These are phyloP conservation scores for Drymonia ruficornis DNA, from an alignment of 2,888 invertebrate genomes.

Conservation along the genomic window DNA sequence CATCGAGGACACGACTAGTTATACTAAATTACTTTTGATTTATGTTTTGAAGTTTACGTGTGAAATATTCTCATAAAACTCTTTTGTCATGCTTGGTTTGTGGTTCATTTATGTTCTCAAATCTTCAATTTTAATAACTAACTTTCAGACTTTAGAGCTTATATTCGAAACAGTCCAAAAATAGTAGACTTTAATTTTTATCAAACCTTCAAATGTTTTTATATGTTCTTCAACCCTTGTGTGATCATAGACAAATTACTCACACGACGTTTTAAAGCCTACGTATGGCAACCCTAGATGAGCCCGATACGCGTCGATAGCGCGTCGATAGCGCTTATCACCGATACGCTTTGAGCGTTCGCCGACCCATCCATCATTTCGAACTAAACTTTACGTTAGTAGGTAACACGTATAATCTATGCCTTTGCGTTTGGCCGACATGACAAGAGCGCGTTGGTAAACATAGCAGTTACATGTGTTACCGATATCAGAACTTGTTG, in stretches of 20 bases:
- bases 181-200: too few relatives aligned
- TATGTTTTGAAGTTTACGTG: too few relatives aligned
- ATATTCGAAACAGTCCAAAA: too few relatives aligned
- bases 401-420: slow-evolving; percentile 57
- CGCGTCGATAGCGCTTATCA: slow-evolving; percentile 68
- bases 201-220: too few relatives aligned
- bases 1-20: too few relatives aligned
- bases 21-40: too few relatives aligned
- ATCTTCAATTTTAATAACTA: too few relatives aligned
- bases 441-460: slow-evolving; percentile 65
- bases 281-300: slow-evolving; percentile 50
- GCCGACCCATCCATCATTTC: slow-evolving; percentile 81
- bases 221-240: too few relatives aligned
- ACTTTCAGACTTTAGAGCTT: too few relatives aligned
- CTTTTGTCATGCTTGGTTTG: too few relatives aligned
- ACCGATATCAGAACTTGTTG: slow-evolving; percentile 68
- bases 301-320: slow-evolving; percentile 62
- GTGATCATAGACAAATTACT: neutral
- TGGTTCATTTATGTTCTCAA: too few relatives aligned
- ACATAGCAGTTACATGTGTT: slow-evolving; percentile 78
- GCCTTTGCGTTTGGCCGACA: slow-evolving; percentile 76
- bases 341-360: slow-evolving; percentile 75
- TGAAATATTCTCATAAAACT: too few relatives aligned
- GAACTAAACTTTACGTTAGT: slow-evolving; percentile 52
- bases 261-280: neutral